A percentile compares a stretch with the other conserved stretches of the same genome.
Evolutionary conservation across 2,113 vertebrate species (phyloP).

Genomic region (cattle (Bos taurus)): DNA sequence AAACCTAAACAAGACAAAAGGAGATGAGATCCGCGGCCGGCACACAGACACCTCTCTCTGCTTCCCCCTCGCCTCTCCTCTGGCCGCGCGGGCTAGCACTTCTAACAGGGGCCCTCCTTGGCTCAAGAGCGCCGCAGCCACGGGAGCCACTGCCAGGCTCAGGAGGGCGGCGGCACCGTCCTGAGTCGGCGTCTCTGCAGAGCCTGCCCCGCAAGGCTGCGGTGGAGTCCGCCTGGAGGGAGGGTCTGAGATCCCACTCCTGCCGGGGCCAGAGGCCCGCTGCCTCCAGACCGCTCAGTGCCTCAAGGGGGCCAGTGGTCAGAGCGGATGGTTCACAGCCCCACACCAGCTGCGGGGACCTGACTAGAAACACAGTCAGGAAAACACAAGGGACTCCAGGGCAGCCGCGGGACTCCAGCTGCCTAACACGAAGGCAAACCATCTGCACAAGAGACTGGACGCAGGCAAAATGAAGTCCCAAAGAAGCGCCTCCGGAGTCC

Average conservation of each 20-base stretch:
- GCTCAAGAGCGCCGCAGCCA: constrained; percentile 20
- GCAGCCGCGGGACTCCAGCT: neutral
- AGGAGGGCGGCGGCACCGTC: neutral
- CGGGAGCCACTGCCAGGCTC: neutral
- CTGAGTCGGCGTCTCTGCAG: constrained; percentile 1
- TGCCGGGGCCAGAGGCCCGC: neutral
- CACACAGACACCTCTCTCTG: constrained; percentile 81
- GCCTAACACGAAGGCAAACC: neutral
- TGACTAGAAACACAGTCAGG: neutral
- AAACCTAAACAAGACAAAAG: constrained; percentile 99
- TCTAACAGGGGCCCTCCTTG: constrained; percentile 45
- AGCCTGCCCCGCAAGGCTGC: neutral
- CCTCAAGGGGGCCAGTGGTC: neutral
- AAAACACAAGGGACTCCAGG: neutral
- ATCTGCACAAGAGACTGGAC: neutral
- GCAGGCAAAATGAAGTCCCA: neutral
- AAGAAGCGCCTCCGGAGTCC: neutral
- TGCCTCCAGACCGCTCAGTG: neutral
- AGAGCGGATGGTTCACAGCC: neutral
- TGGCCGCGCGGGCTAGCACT: constrained; percentile 47
- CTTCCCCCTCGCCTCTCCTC: constrained; percentile 74
- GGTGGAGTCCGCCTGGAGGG: neutral
- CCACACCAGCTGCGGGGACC: neutral
- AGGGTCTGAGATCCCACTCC: neutral
- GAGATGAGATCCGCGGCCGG: constrained; percentile 88